phyloP scores from a whole-genome alignment of 2,113 vertebrate genomes.

The Empidonax alnorum region DNA sequence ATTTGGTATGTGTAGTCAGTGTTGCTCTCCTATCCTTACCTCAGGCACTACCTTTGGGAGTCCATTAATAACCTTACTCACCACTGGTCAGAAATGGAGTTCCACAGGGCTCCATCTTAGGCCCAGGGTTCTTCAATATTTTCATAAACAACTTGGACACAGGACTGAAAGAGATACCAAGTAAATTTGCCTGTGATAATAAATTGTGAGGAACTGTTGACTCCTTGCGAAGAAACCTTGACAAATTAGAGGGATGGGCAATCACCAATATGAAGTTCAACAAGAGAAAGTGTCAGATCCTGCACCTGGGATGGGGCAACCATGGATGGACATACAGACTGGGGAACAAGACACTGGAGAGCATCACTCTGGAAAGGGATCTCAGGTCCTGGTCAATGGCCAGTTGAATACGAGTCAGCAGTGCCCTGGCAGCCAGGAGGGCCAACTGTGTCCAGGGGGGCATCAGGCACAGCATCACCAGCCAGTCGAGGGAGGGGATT shows the following conservation, averaged over 20 bases:
- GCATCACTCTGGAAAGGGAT: rapidly evolving
- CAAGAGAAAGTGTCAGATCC: background rate
- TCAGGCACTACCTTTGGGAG: too few relatives aligned
- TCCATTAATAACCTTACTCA: too few relatives aligned
- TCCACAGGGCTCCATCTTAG: background rate
- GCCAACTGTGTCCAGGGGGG: rapidly evolving
- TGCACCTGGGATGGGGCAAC: background rate
- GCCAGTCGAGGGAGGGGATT: rapidly evolving
- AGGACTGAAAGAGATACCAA: background rate
- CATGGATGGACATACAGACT: too few relatives aligned
- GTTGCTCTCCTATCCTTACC: too few relatives aligned
- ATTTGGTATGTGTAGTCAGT: too few relatives aligned
- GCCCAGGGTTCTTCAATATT: background rate
- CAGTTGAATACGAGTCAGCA: background rate
- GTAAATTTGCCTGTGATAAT: background rate
- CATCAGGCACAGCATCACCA: rapidly evolving
- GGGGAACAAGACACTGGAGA: rapidly evolving
- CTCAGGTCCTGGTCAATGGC: rapidly evolving
- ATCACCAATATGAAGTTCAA: background rate
- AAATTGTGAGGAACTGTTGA: background rate
- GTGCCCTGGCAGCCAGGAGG: background rate
- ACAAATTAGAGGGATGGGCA: background rate
- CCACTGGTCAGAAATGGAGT: background rate
- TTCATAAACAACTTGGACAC: background rate
- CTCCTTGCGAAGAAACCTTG: background rate